Base-by-base conservation (phyloP, 2,888 invertebrate genomes). In the Frankliniella fusca region DNA sequence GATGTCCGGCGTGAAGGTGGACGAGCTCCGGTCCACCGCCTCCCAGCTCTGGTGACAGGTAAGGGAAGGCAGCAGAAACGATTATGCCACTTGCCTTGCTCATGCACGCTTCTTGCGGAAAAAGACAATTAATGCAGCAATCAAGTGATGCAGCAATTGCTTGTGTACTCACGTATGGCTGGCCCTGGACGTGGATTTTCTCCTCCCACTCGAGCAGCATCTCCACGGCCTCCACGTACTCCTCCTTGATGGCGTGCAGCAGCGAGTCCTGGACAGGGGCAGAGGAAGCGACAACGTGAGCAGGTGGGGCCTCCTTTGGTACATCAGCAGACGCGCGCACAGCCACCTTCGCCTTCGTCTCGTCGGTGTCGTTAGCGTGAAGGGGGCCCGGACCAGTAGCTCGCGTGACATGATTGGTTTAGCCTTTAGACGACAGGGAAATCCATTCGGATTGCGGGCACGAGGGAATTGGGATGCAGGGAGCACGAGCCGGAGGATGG, bases 161-260 rank as follows among this genome's bases (percentile, higher is more conserved):
- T 23, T 76, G 10, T 2, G 27, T 11, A 15, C 93, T 91, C 88
- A 96, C 96, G 87, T 96, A 96, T 84, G 94, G 93, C 84, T 93
- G 91, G 49, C 95, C 95, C 12, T 91, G 89, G 80, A 92, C 90
- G 86, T 96, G 96, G 86, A 93, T 91, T 9, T 92, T 91, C 87
- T 97, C 97, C 88, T 97, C 96, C 93, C 97, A 96, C 86, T 94
- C 94, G 84, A 99, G 90, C 20, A 99, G 90, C 80, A 97, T 90
- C 89, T 99, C 98, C 8, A 98, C 98, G 0, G 97, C 98, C 88
- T 99, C 98, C 82, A 99, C 98, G 87, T 98, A 99, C 87, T 99
- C 98, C 89, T 99, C 98, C 87, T 96, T 97, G 87, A 99, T 98
- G 82, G 99, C 98, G 88, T 98, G 98, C 54, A 99, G 90, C 80